These are phyloP conservation scores for Microctonus brassicae DNA, from an alignment of 2,888 invertebrate species.

Conservation along the genomic window DNA sequence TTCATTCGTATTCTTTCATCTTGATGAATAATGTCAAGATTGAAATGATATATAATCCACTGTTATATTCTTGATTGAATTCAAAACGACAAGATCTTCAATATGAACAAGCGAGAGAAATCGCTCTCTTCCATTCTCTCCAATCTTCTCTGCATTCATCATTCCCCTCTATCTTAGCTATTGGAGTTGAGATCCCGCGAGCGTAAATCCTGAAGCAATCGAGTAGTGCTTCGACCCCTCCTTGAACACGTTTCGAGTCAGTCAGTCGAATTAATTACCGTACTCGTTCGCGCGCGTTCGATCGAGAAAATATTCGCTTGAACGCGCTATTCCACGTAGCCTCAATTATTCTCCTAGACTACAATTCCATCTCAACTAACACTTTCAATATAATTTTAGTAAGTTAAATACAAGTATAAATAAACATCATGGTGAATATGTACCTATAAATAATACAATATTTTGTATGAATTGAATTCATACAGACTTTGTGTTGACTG, in stretches of 20 bases:
- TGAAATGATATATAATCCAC: neutral
- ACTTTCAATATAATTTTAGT: neutral
- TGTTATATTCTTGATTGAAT: constrained; percentile 10
- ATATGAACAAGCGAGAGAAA: too few relatives aligned
- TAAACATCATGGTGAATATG: too few relatives aligned
- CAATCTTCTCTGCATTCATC: neutral
- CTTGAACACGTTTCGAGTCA: constrained; percentile 38
- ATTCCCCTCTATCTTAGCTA: neutral
- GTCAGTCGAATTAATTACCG: constrained; percentile 54
- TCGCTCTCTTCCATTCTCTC: constrained; percentile 4
- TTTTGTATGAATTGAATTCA: too few relatives aligned
- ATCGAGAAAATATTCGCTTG: constrained; percentile 51
- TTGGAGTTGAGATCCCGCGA: neutral
- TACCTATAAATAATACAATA: too few relatives aligned
- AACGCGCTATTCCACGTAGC: constrained; percentile 43
- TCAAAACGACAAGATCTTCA: constrained; percentile 15
- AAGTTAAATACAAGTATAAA: neutral
- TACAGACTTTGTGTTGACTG: too few relatives aligned
- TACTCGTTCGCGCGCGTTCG: constrained; percentile 46
- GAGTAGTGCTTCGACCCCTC: neutral
- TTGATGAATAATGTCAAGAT: neutral
- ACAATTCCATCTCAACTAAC: constrained; percentile 28
- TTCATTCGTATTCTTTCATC: neutral
- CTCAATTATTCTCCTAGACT: constrained; percentile 30
- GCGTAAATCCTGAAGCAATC: neutral